Evolutionary conservation across 2,888 invertebrate species (phyloP).

Genomic region (Drosophila neonasuta): DNA sequence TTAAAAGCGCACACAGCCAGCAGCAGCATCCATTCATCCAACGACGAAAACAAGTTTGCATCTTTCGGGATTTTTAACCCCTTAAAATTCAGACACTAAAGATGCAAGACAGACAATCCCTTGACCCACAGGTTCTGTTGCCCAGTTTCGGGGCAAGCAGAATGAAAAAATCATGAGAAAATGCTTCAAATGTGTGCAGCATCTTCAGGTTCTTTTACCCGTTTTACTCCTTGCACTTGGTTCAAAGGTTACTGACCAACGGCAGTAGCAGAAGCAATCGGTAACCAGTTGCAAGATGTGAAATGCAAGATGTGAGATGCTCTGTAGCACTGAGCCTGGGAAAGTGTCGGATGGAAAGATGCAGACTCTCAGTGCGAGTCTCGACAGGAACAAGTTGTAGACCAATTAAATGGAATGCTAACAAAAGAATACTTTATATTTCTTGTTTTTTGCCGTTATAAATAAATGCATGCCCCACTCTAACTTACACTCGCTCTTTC

Average conservation of each 20-base stretch:
- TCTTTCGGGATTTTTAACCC: slow-evolving; percentile 48
- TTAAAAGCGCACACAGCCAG: slow-evolving; percentile 11
- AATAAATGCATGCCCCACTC: slow-evolving; percentile 58
- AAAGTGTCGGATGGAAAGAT: slow-evolving; percentile 25
- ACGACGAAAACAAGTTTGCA: slow-evolving; percentile 42
- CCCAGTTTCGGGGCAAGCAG: slow-evolving; percentile 49
- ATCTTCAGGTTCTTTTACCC: slow-evolving; percentile 63
- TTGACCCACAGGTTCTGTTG: slow-evolving; percentile 37
- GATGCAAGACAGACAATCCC: slow-evolving; percentile 29
- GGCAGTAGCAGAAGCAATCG: slow-evolving; percentile 18
- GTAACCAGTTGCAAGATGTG: slow-evolving; percentile 36
- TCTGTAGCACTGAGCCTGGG: slow-evolving; percentile 30
- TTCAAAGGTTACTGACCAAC: slow-evolving; percentile 75
- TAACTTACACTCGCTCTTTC: slow-evolving; percentile 15
- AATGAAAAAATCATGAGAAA: slow-evolving; percentile 69
- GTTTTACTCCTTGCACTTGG: slow-evolving; percentile 58
- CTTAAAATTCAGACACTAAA: slow-evolving; percentile 23
- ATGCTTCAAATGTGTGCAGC: slow-evolving; percentile 60
- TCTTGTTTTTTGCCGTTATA: slow-evolving; percentile 39
- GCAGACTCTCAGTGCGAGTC: slow-evolving; percentile 19
- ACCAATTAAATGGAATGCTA: slow-evolving; percentile 71
- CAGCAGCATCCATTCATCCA: slow-evolving; percentile 31
- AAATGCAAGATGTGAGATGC: slow-evolving; percentile 21
- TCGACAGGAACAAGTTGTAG: slow-evolving; percentile 71
- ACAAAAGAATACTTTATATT: slow-evolving; percentile 59